Evolutionary conservation across 2,797 vertebrate species (phyloP), one percentile per base, ranked within the genome.

Genomic region (Chromobotia macracanthus): DNA sequence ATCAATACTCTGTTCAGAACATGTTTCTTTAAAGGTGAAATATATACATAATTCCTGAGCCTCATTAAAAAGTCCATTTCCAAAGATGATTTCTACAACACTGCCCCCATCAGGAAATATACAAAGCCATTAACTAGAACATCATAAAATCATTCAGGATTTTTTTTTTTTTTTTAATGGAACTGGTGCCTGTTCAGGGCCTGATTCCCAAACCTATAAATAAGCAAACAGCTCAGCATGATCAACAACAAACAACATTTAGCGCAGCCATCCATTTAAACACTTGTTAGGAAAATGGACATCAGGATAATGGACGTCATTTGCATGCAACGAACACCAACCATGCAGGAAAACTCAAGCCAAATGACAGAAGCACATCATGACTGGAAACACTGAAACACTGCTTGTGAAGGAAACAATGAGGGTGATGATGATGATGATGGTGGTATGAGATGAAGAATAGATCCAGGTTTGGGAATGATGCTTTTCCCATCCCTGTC

Each of bases 301-400:
- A 71, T 28, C 18, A 50, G 41, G 56, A 60, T 48, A 68, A 74
- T 46, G 56, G 44, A 56, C 25, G 64, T 74, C 38, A 68, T 72
- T 72, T 64, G 50, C 84, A 85, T 85, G 84, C 84, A 79, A 41
- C 71, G 41, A 51, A 81, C 79, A 79, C 19, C 18, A 50, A 75
- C 31, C 84, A 83, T 85, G 84, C 84, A 85, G 58, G 63, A 78
- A 61, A 63, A 67, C 41, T 23, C 21, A 68, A 73, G 11, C 16
- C 28, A 46, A 70, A 16, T 12, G 41, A 66, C 46, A 10, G 16
- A 25, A 44, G 35, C 25, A 16, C 48, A 38, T 6, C 10, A 60
- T 35, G 19, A 80, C 6, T 1, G n/a, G 11, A 6, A 5, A 38
- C 31, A 35, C 6, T 6, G 6, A 35, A 50, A 74, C 51, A 70